Conservation (phyloP, 1,140 invertebrate species). For the Diabrotica virgifera region DNA sequence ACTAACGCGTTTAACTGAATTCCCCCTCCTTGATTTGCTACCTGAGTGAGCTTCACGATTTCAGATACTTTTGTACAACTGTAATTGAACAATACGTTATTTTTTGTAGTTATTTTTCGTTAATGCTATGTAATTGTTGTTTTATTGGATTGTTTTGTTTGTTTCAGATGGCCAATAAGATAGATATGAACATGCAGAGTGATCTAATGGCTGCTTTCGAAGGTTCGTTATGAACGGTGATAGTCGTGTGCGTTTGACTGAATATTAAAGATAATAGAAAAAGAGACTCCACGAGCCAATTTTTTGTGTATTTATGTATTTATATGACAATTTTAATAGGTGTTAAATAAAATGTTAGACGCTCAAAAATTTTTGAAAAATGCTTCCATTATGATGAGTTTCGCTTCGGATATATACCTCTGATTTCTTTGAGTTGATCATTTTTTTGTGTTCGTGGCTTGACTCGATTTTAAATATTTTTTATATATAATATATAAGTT, state of each 20-base stretch:
- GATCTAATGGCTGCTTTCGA: constrained; percentile 97
- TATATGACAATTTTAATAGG: constrained; percentile 29
- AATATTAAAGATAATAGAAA: constrained; percentile 13
- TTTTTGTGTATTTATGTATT: constrained; percentile 33
- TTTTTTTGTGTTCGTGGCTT: constrained; percentile 11
- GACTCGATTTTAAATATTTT: constrained; percentile 27
- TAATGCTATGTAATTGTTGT: not conserved
- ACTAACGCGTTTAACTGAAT: too few species aligned
- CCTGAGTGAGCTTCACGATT: too few species aligned
- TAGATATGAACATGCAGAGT: constrained; percentile 98
- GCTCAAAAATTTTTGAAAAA: constrained; percentile 29
- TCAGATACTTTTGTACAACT: too few species aligned
- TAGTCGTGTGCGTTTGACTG: constrained; percentile 17
- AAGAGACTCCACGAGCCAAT: constrained; percentile 3
- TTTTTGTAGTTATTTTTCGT: too few species aligned
- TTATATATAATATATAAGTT: constrained; percentile 20
- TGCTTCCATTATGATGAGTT: constrained; percentile 28
- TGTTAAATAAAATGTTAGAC: constrained; percentile 25
- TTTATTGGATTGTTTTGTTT: constrained; percentile 13
- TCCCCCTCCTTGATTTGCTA: too few species aligned
- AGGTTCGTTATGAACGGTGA: constrained; percentile 75
- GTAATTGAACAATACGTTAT: too few species aligned
- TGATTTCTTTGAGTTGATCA: not conserved
- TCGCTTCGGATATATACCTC: constrained; percentile 12
- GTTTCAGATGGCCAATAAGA: constrained; percentile 89